Conservation (phyloP, 1,140 invertebrate genomes). For the Aphaenogaster ashmeadi region DNA sequence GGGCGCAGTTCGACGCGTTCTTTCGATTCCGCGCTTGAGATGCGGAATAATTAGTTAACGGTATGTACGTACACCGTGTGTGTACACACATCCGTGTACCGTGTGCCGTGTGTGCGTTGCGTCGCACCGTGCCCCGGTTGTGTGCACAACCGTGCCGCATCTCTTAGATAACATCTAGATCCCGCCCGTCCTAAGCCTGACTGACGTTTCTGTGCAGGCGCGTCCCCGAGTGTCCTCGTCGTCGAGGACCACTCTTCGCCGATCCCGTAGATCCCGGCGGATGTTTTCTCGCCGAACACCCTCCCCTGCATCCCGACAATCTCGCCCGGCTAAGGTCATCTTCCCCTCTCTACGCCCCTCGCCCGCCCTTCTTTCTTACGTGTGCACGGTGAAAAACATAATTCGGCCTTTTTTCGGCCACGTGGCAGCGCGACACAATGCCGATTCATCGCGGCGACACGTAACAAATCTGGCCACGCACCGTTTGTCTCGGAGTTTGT, state of each 20-base stretch:
- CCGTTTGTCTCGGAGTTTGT: constrained; percentile 70
- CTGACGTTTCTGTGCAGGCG: constrained; percentile 83
- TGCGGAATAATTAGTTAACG: constrained; percentile 80
- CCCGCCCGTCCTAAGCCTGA: constrained; percentile 82
- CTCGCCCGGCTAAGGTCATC: constrained; percentile 26
- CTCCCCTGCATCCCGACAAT: constrained; percentile 70
- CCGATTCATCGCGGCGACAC: constrained; percentile 72
- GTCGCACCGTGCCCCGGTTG: constrained; percentile 35
- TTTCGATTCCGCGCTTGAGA: background rate
- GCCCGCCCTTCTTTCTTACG: constrained; percentile 60
- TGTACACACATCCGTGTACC: constrained; percentile 4
- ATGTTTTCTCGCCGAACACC: constrained; percentile 75
- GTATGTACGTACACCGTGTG: constrained; percentile 54
- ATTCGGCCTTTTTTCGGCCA: constrained; percentile 73
- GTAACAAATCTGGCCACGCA: constrained; percentile 74
- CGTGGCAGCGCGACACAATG: constrained; percentile 71
- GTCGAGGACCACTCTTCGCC: constrained; percentile 65
- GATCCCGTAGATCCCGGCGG: constrained; percentile 43
- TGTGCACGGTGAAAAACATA: constrained; percentile 77
- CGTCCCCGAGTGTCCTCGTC: constrained; percentile 70
- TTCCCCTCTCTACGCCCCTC: constrained; percentile 64
- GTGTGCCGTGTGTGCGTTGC: constrained; percentile 14
- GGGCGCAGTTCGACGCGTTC: constrained; percentile 51
- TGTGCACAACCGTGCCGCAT: constrained; percentile 43
- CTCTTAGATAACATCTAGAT: constrained; percentile 79